These are phyloP conservation scores for Drosophila eohydei DNA, from an alignment of 2,888 invertebrate genomes.

Conservation along the genomic window DNA sequence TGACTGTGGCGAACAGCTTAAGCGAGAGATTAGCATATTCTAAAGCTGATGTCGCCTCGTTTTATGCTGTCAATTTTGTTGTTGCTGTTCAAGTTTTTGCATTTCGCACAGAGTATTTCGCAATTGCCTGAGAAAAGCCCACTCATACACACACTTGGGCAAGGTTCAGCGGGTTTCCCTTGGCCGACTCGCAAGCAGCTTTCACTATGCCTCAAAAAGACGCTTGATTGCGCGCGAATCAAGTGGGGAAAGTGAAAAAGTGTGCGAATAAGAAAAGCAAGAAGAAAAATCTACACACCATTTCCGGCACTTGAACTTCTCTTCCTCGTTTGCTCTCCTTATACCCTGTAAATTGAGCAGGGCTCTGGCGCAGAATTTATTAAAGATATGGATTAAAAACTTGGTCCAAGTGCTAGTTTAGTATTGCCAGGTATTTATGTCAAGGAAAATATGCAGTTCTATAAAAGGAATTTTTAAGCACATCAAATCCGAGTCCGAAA, in stretches of 20 bases:
- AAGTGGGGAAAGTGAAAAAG: constrained; percentile 29
- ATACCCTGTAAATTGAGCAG: not conserved
- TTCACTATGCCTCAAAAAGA: constrained; percentile 48
- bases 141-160: constrained; percentile 8
- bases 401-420: not conserved
- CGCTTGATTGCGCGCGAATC: constrained; percentile 54
- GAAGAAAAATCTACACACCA: constrained; percentile 51
- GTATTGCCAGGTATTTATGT: not conserved
- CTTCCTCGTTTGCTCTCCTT: not conserved
- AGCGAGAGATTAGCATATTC: constrained; percentile 64
- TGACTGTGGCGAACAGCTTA: constrained; percentile 20
- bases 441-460: not conserved
- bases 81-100: constrained; percentile 10
- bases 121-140: constrained; percentile 15
- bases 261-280: constrained; percentile 13
- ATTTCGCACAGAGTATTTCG: constrained; percentile 19
- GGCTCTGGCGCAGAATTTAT: not conserved
- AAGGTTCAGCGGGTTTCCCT: constrained; percentile 28
- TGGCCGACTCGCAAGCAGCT: constrained; percentile 28
- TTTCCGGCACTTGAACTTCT: constrained; percentile 72
- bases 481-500: too few relatives aligned
- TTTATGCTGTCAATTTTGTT: constrained; percentile 34
- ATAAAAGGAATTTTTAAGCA: too few relatives aligned
- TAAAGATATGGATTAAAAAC: not conserved
- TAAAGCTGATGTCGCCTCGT: constrained; percentile 23